Base-by-base conservation (phyloP, 2,113 vertebrate species). In the Hydropotes inermis region DNA sequence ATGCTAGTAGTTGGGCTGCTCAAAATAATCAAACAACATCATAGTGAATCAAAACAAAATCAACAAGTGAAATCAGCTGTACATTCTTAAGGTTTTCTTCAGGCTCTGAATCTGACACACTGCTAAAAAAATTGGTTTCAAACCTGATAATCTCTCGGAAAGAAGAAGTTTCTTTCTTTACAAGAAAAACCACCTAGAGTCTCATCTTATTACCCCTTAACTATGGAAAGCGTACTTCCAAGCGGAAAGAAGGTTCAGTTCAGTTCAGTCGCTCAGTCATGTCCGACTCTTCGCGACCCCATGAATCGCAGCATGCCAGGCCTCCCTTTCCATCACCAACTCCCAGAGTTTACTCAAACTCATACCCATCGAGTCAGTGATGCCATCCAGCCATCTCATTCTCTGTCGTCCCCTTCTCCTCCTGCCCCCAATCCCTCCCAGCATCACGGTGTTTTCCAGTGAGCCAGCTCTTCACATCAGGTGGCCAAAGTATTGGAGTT, bases 1-100 rank as follows among this genome's bases (percentile, higher is more conserved):
- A 2, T 33, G 16, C 16, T 89, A 30, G n/a, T 21, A 83, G 23
- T 64, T 54, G 39, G 25, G 67, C 55, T 74, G 93, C 21, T 87
- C 43, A 45, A 61, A 96, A 90, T 87, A 58, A 89, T 76, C 84
- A 95, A 95, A 81, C 50, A 87, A 50, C 82, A 79, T 54, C 64
- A 9, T 2, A 84, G 36, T 45, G 79, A 43, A 55, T 67, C 50
- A 81, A 91, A 96, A 94, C 25, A 61, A 89, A 93, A 55, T 60
- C 52, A 94, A 91, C 78, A 87, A 7, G 15, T 93, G 27, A 58
- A 82, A 64, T 36, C 39, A 27, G 39, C 54, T 89, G 87, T 12
- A 36, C 6, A 33, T 88, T 70, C 45, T 64, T 57, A 79, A 87
- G 45, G 28, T 86, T 74, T 86, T 1, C 60, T 45, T 79, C 6